These are phyloP conservation scores for Aix galericulata DNA, from an alignment of 2,113 vertebrate species.

Conservation along the genomic window DNA sequence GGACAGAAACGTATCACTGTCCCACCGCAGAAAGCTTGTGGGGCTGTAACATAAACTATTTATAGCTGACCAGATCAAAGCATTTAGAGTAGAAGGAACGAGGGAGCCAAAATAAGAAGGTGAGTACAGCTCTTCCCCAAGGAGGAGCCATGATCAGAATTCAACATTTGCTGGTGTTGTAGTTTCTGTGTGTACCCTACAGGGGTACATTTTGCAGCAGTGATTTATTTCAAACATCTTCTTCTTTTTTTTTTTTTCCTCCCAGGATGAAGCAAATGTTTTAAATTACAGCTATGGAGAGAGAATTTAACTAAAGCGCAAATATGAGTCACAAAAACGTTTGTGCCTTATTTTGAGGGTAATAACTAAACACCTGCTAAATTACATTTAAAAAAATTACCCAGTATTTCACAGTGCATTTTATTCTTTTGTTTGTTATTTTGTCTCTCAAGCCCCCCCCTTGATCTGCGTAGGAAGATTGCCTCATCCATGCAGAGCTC, in stretches of 20 bases:
- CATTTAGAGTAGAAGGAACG: not conserved
- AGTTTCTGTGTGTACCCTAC: not conserved
- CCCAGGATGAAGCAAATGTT: slow-evolving; percentile 23
- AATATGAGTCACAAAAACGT: slow-evolving; percentile 51
- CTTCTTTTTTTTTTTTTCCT: not conserved
- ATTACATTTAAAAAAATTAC: slow-evolving; percentile 32
- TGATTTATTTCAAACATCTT: slow-evolving; percentile 22
- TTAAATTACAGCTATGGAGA: slow-evolving; percentile 43
- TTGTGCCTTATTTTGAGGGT: slow-evolving; percentile 41
- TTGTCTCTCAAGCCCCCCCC: not conserved
- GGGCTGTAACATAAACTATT: not conserved
- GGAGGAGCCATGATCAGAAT: not conserved
- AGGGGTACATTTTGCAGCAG: not conserved
- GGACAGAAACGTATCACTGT: not conserved
- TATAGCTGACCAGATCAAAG: not conserved
- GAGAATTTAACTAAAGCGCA: slow-evolving; percentile 33
- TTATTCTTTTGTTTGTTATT: slow-evolving; percentile 36
- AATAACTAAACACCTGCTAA: slow-evolving; percentile 61
- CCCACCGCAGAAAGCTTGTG: not conserved
- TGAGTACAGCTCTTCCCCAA: not conserved
- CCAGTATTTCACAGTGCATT: not conserved
- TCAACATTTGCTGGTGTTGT: not conserved
- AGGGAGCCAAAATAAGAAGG: not conserved
- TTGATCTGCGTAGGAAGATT: not conserved
- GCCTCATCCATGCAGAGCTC: not conserved